These are phyloP conservation scores for Dilophus febrilis DNA, from an alignment of 2,888 invertebrate genomes.

Conservation along the genomic window DNA sequence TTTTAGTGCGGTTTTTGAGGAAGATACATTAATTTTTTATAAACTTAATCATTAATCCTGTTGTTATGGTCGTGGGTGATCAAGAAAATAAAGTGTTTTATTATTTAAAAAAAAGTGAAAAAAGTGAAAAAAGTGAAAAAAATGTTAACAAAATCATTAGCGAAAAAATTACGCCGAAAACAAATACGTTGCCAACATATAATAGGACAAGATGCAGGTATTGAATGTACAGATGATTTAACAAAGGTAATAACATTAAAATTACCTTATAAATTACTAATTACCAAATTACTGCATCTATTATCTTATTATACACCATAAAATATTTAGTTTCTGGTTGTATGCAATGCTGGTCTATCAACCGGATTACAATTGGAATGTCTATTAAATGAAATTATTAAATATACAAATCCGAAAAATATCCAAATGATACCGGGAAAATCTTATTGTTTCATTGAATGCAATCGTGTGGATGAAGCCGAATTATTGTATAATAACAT, in stretches of 20 bases:
- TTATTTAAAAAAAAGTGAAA: too few species aligned
- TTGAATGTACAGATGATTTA: conserved; percentile 22
- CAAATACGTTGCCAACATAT: conserved; percentile 30
- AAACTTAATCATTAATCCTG: background rate
- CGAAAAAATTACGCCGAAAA: conserved; percentile 29
- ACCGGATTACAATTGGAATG: conserved; percentile 55
- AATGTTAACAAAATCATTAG: conserved; percentile 8
- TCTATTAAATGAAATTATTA: conserved; percentile 36
- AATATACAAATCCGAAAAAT: conserved; percentile 27
- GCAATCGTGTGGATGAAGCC: conserved; percentile 34
- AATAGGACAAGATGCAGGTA: conserved; percentile 28
- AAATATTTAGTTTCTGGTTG: conserved; percentile 30
- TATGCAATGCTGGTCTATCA: conserved; percentile 78
- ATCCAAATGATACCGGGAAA: conserved; percentile 60
- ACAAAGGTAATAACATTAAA: conserved; percentile 20
- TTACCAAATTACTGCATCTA: too few species aligned
- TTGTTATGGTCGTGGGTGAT: background rate
- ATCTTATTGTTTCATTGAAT: conserved; percentile 63
- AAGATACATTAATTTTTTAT: too few species aligned
- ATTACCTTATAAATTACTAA: too few species aligned
- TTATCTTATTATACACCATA: too few species aligned
- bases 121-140: conserved; percentile 5
- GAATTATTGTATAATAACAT: conserved; percentile 35
- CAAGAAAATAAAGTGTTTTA: background rate
- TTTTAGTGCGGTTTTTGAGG: too few species aligned